These are phyloP conservation scores for Protula sp. DNA, from an alignment of 2,888 invertebrate genomes.

Conservation along the genomic window DNA sequence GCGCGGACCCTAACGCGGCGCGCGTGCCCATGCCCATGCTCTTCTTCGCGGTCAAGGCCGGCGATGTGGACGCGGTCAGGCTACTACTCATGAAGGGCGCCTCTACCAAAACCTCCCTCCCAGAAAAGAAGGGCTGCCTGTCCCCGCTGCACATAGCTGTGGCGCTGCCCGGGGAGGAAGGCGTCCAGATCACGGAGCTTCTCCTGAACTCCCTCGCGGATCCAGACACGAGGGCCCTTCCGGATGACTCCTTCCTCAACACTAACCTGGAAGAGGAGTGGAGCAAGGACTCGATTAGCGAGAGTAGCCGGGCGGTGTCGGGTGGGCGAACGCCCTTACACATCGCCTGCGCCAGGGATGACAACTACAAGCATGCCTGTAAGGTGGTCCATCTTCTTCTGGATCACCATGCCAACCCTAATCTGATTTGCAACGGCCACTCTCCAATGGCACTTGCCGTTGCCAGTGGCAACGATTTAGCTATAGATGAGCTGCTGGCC, in stretches of 20 bases:
- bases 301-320: constrained; percentile 29
- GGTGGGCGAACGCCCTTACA: constrained; percentile 52
- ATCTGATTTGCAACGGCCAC: constrained; percentile 51
- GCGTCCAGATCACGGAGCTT: constrained; percentile 47
- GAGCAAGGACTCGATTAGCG: constrained; percentile 41
- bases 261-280: constrained; percentile 47
- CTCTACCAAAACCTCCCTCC: constrained; percentile 34
- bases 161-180: constrained; percentile 50
- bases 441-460: constrained; percentile 50
- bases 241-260: constrained; percentile 48
- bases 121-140: constrained; percentile 37
- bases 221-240: constrained; percentile 44
- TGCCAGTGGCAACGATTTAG: constrained; percentile 50
- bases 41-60: constrained; percentile 52
- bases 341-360: constrained; percentile 51
- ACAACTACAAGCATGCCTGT: constrained; percentile 45
- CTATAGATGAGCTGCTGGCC: no score
- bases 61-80: constrained; percentile 50
- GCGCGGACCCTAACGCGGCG: constrained; percentile 51
- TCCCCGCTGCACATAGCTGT: constrained; percentile 51
- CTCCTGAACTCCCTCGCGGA: constrained; percentile 48
- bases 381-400: constrained; percentile 44
- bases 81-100: constrained; percentile 46
- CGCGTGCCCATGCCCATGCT: constrained; percentile 50
- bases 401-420: constrained; percentile 46